These are phyloP conservation scores for Nomada flava DNA, from an alignment of 2,888 invertebrate genomes.

Conservation along the genomic window DNA sequence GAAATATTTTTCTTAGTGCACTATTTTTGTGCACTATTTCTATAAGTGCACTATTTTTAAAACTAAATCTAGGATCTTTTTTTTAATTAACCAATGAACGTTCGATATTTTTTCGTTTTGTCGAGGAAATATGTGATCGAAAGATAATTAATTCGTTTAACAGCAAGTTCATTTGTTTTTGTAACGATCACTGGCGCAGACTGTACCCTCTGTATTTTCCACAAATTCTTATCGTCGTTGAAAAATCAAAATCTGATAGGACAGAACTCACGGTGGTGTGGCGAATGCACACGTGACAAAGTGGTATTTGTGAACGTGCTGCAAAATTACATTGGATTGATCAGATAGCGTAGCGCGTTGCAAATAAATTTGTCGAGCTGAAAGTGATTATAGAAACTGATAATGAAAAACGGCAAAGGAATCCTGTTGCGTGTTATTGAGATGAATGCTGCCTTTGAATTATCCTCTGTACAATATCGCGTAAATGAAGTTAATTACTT, in stretches of 20 bases:
- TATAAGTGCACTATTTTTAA: not conserved
- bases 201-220: not conserved
- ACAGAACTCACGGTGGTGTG: not conserved
- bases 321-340: slow-evolving; percentile 1
- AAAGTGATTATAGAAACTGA: not conserved
- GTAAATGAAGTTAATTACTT: slow-evolving; percentile 3
- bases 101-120: not conserved
- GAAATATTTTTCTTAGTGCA: no score
- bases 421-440: not conserved
- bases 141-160: slow-evolving; percentile 18
- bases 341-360: slow-evolving; percentile 11
- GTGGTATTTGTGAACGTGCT: slow-evolving; percentile 6
- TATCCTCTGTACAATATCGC: not conserved
- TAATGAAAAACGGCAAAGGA: slow-evolving; percentile 10
- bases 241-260: slow-evolving; percentile 29
- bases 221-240: slow-evolving; percentile 28
- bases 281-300: slow-evolving; percentile 12
- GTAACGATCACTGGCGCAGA: slow-evolving; percentile 10
- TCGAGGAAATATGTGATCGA: not conserved
- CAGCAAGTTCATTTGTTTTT: not conserved
- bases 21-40: no score
- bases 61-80: not conserved
- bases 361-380: slow-evolving; percentile 22
- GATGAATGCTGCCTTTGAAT: not conserved
- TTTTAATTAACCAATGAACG: not conserved